Conservation (phyloP, 2,888 invertebrate genomes). For the Ectropis crepuscularia region DNA sequence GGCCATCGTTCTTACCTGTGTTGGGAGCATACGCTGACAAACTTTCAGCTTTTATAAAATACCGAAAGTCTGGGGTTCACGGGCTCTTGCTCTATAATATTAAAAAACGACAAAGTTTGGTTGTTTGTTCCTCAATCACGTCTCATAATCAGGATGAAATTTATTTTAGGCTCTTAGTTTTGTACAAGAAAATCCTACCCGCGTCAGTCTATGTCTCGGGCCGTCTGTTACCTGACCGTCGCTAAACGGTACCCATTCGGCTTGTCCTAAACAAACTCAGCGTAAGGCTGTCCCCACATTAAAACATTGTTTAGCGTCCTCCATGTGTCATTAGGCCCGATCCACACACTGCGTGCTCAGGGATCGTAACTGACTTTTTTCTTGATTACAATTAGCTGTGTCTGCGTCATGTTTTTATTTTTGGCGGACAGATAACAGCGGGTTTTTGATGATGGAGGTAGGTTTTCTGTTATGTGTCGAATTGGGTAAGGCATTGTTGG, state of each 20-base stretch:
- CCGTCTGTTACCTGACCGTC: conserved; percentile 56
- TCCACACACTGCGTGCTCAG: conserved; percentile 63
- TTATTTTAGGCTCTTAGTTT: no score
- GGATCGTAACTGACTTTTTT: conserved; percentile 57
- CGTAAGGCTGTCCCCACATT: conserved; percentile 77
- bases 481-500: background rate
- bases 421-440: conserved; percentile 6
- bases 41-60: no score
- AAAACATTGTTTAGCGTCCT: conserved; percentile 79
- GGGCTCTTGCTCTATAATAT: no score
- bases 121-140: no score
- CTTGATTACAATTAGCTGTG: conserved; percentile 57
- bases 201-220: conserved; percentile 19
- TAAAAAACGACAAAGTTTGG: no score
- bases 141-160: no score
- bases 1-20: no score
- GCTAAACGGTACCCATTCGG: conserved; percentile 81
- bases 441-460: conserved; percentile 9
- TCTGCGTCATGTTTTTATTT: conserved; percentile 31
- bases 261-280: conserved; percentile 82
- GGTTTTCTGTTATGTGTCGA: background rate
- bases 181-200: no score
- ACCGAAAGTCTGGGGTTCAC: no score
- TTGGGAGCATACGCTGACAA: no score
- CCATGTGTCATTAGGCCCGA: conserved; percentile 74